These are phyloP conservation scores for Mastacembelus armatus DNA, from an alignment of 2,797 vertebrate genomes.

Conservation along the genomic window DNA sequence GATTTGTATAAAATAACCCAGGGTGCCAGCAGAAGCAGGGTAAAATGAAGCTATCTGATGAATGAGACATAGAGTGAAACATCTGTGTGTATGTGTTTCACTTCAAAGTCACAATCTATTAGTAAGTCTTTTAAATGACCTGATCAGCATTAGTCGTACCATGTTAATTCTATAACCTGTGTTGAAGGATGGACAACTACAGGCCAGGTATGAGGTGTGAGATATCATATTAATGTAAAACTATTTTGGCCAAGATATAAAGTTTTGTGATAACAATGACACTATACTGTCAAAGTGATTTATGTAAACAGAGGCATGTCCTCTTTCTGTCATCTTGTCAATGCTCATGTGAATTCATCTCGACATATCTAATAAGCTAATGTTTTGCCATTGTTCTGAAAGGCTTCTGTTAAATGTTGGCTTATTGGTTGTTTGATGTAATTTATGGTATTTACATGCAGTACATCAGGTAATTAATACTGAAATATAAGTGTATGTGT, in stretches of 20 bases:
- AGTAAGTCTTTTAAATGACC: conserved; percentile 9
- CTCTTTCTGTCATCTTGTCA: conserved; percentile 32
- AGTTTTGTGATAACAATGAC: conserved; percentile 5
- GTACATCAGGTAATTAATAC: neutral
- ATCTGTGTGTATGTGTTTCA: neutral
- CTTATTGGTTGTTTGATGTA: conserved; percentile 2
- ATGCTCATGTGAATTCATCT: conserved; percentile 25
- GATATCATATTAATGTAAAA: neutral
- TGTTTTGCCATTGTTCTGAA: conserved; percentile 38
- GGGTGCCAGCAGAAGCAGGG: conserved; percentile 4
- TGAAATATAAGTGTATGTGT: neutral
- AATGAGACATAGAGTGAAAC: neutral
- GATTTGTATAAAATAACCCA: conserved; percentile 63
- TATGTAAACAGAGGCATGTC: conserved; percentile 54
- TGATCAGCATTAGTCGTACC: conserved; percentile 15
- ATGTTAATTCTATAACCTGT: neutral
- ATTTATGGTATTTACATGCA: neutral
- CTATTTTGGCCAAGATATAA: conserved; percentile 10
- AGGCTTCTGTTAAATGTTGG: conserved; percentile 8
- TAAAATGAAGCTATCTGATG: conserved; percentile 16
- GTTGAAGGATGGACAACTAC: neutral
- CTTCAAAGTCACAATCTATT: conserved; percentile 9
- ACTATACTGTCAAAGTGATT: conserved; percentile 35
- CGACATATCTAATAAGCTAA: conserved; percentile 35
- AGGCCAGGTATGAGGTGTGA: neutral